Percentiles rank a stretch among this genome's conserved stretches.
These are phyloP conservation scores for Borostomias antarcticus DNA, from an alignment of 2,797 vertebrate genomes.

Conservation along the genomic window DNA sequence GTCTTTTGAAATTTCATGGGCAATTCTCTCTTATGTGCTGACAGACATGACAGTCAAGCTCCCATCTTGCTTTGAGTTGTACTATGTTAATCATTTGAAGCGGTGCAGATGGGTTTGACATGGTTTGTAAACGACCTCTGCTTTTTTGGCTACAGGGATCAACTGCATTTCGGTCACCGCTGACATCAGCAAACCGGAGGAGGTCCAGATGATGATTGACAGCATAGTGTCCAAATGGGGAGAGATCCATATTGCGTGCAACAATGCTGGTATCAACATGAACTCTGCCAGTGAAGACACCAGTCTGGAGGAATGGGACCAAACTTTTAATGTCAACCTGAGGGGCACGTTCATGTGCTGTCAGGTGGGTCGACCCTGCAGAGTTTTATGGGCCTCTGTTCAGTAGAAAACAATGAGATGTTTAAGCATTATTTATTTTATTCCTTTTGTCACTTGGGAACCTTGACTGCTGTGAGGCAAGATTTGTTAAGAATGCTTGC, in stretches of 20 bases:
- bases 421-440: not conserved
- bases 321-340: slow-evolving; percentile 81
- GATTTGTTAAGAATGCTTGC: too few species aligned
- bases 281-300: slow-evolving; percentile 83
- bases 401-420: not conserved
- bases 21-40: too few species aligned
- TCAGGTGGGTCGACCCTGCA: slow-evolving; percentile 70
- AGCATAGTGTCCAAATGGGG: slow-evolving; percentile 75
- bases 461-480: too few species aligned
- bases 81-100: not conserved
- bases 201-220: slow-evolving; percentile 76
- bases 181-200: slow-evolving; percentile 80
- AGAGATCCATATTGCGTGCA: slow-evolving; percentile 76
- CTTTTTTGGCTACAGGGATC: slow-evolving; percentile 64
- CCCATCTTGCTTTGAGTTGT: not conserved
- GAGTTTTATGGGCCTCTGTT: not conserved
- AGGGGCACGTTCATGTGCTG: slow-evolving; percentile 84
- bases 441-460: not conserved
- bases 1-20: not conserved
- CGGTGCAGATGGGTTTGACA: not conserved
- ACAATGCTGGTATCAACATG: slow-evolving; percentile 82
- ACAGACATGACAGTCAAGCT: not conserved
- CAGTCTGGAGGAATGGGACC: slow-evolving; percentile 80
- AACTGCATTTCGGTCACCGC: slow-evolving; percentile 65
- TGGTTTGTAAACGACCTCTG: not conserved